phyloP scores from a whole-genome alignment of 2,797 vertebrate genomes.

The Tolypeutes matacus region DNA sequence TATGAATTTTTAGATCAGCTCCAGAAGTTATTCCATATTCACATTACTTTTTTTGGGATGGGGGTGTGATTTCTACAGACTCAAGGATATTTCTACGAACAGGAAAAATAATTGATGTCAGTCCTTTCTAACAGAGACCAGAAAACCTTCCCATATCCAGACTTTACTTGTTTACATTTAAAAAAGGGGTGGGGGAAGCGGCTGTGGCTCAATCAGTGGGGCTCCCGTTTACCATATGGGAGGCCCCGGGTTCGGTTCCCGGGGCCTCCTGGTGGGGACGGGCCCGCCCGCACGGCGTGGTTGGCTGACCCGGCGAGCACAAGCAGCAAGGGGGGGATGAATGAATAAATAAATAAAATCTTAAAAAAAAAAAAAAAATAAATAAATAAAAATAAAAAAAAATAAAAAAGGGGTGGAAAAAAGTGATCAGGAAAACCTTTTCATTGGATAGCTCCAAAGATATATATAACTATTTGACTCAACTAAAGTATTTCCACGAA shows the following conservation, averaged over 20 bases:
- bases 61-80: not conserved
- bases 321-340: too few relatives aligned
- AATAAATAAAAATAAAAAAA: too few relatives aligned
- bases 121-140: constrained; percentile 18
- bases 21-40: not conserved
- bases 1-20: constrained; percentile 43
- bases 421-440: not conserved
- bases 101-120: not conserved
- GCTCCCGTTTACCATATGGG: too few relatives aligned
- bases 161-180: not conserved
- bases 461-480: not conserved
- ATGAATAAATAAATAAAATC: too few relatives aligned
- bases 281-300: too few relatives aligned
- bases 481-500: constrained; percentile 30
- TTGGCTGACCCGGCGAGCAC: too few relatives aligned
- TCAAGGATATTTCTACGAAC: constrained; percentile 9
- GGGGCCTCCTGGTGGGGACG: too few relatives aligned
- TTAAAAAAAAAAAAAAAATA: too few relatives aligned
- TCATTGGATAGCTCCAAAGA: not conserved
- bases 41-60: not conserved
- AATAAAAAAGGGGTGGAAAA: not conserved
- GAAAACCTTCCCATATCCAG: not conserved
- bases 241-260: too few relatives aligned
- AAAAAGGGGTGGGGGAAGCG: too few relatives aligned
- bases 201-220: too few relatives aligned